Evolutionary conservation across 2,113 vertebrate species (phyloP).

Genomic region (Eulacestoma nigropectus): DNA sequence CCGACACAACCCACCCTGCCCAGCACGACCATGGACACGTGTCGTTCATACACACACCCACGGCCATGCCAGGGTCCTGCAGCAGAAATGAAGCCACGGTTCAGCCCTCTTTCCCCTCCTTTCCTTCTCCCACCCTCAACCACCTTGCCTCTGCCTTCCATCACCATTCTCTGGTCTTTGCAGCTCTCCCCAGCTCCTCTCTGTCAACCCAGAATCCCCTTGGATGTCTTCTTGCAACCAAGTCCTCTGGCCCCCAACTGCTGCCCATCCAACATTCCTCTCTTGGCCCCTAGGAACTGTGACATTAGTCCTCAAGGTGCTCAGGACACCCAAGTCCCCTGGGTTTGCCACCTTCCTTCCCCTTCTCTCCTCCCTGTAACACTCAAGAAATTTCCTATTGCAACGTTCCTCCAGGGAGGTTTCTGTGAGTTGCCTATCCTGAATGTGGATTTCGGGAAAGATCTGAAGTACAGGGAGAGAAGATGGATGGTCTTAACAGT

Average conservation of each 20-base stretch:
- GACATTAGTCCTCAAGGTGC: neutral
- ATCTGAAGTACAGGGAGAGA: neutral
- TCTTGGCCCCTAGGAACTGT: accelerated
- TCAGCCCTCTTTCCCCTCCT: neutral
- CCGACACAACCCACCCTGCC: neutral
- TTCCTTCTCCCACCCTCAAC: neutral
- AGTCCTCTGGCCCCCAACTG: neutral
- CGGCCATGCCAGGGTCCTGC: neutral
- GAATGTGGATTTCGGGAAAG: neutral
- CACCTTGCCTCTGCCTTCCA: neutral
- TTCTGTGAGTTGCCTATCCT: neutral
- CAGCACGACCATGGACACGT: accelerated
- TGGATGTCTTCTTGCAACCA: neutral
- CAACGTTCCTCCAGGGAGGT: accelerated
- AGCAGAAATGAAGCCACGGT: neutral
- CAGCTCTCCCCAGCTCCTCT: neutral
- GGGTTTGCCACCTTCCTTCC: neutral
- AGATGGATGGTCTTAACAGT: neutral
- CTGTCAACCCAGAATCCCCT: neutral
- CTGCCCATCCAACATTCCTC: neutral
- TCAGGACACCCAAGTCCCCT: neutral
- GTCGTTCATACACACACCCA: neutral
- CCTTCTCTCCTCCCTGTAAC: neutral
- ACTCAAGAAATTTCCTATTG: neutral
- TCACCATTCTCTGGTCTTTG: neutral